Evolutionary conservation across 2,113 vertebrate species (phyloP), one percentile per base, ranked within the genome.

Genomic region (Hoplias malabaricus): DNA sequence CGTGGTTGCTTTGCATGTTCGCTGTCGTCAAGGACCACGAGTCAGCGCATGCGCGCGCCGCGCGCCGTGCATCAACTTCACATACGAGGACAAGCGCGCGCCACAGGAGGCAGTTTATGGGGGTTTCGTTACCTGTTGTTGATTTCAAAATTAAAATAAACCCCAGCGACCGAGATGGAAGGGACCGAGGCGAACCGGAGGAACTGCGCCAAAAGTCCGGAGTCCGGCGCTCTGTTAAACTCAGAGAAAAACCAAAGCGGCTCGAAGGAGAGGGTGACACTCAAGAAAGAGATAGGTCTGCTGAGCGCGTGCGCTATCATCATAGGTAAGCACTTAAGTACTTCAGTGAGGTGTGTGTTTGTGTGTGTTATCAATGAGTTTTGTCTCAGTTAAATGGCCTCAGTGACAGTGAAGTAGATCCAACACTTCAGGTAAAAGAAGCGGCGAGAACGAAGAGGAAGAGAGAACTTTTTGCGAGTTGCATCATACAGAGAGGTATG

Each of bases 251-350:
- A 69, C 50, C 87, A 88, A 34, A 84, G 86, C 77, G 82, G 61
- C 31, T 72, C 79, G 54, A 48, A 78, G 11, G 93, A 93, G 29
- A 92, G 93, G 69, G 95, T 95, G 67, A 90, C 94, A 27, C 88
- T 96, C 14, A 95, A 95, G 84, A 96, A 96, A 81, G 95, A 96
- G 86, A 95, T 96, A 53, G 94, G 95, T 77, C 91, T 96, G 40
- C 33, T 94, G 73, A 96, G 95, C 85, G 95, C 95, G 19, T 95
- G 95, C 87, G 94, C 95, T 79, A 95, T 96, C 83, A 96, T 96
- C 62, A 94, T 96, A 83, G 95, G 95, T 96, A 85, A 93, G 94
- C 59, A 3, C 5, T 21, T 5, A 7, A 7, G 2, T 23, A 10
- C 21, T 10, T 1, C 48, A 10, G 48, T 2, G 0, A 2, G 10